These are phyloP conservation scores for Spisula solida DNA, from an alignment of 2,888 invertebrate genomes.

Conservation along the genomic window DNA sequence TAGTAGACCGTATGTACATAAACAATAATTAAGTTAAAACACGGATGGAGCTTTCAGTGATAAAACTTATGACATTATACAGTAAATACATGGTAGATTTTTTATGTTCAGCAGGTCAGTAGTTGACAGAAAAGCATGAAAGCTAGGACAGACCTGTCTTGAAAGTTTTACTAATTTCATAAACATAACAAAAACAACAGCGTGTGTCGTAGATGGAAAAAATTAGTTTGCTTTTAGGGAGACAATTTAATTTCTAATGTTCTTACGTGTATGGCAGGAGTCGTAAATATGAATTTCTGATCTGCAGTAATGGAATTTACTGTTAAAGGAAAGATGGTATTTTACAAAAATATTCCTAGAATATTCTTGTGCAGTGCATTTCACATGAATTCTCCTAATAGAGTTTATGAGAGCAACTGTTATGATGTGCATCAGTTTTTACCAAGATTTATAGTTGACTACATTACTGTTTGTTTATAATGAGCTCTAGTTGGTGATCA, in stretches of 20 bases:
- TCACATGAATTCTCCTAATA: slow-evolving; percentile 1
- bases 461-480: slow-evolving; percentile 17
- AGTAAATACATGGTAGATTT: not conserved
- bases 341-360: slow-evolving; percentile 1
- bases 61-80: not conserved
- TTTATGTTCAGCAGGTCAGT: not conserved
- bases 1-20: not conserved
- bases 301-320: slow-evolving; percentile 3
- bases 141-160: not conserved
- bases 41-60: not conserved
- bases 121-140: not conserved
- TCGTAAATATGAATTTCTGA: slow-evolving; percentile 19
- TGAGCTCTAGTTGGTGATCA: not conserved
- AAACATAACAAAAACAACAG: slow-evolving; percentile 2
- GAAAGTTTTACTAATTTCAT: slow-evolving; percentile 25
- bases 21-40: slow-evolving; percentile 11
- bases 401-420: slow-evolving; percentile 2
- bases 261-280: not conserved
- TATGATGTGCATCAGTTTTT: slow-evolving; percentile 14
- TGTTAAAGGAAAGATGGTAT: not conserved
- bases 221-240: slow-evolving; percentile 12
- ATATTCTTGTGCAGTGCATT: not conserved
- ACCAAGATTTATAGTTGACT: not conserved
- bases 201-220: not conserved
- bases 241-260: slow-evolving; percentile 19